Evolutionary conservation across 2,888 invertebrate genomes (phyloP), one percentile per base, ranked within the genome.

Genomic region (Crossocerus cetratus): DNA sequence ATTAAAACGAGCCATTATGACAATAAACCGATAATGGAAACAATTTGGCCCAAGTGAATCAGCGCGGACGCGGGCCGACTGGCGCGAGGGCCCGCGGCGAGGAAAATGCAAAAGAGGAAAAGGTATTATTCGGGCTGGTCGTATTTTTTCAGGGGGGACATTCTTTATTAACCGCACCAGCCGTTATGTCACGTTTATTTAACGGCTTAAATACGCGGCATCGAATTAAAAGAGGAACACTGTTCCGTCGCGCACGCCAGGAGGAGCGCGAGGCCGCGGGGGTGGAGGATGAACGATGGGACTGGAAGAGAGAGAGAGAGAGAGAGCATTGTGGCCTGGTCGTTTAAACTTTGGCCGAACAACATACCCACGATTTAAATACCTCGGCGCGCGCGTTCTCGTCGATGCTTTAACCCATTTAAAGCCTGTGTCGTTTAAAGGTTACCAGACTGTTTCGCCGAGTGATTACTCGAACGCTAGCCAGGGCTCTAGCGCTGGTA

Each of bases 391-490:
- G 49, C 14, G 49, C 49, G 14, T 4, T 32, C 32, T 32, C 49
- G 49, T 16, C 16, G 49, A 49, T 49, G 49, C 49, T 49, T 49
- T 49, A 49, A 49, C 49, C 49, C 49, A 49, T 49, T 49, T 49
- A 49, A 49, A 49, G 49, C 49, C 4, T n/a, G 49, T 49, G 22
- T 22, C 65, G 58, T 44, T 49, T 69, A 49, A 69, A 49, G 49
- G 49, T 49, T 16, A 49, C 16, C 49, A 14, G 16, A 49, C 16
- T 14, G n/a, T 16, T 49, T 49, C 49, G 3, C 16, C 13, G 5
- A 13, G 43, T 49, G 49, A 49, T 49, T 49, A 49, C 16, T 49
- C 3, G n/a, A 14, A 14, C 49, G 49, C 16, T n/a, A 49, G 14
- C 49, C 16, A 16, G 14, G 14, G 16, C 14, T 11, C 32, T 32